A percentile compares a stretch with the other conserved stretches of the same genome.
Conservation (phyloP, 2,797 vertebrate species). For the Lacerta viridis region DNA sequence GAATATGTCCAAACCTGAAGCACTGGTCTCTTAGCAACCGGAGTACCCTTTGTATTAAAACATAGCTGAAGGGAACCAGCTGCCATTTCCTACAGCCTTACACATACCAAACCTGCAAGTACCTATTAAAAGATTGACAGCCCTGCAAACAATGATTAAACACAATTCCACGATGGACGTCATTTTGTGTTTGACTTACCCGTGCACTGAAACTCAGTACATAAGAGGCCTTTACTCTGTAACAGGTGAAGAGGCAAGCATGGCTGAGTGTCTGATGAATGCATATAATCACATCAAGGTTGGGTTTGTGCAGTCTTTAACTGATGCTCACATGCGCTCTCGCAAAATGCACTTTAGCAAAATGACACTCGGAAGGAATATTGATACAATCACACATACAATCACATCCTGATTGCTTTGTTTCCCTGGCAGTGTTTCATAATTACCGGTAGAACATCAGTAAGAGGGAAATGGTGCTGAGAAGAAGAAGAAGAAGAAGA, state of each 20-base stretch:
- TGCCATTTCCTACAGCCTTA: constrained; percentile 50
- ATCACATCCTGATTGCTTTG: no score
- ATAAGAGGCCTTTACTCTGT: neutral
- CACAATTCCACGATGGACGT: neutral
- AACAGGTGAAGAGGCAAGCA: neutral
- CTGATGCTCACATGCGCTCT: neutral
- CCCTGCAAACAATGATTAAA: neutral
- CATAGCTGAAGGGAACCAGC: constrained; percentile 57
- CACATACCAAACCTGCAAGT: constrained; percentile 59
- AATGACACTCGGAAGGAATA: neutral
- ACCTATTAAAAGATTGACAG: constrained; percentile 48
- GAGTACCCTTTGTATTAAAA: constrained; percentile 73
- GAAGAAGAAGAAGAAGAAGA: neutral
- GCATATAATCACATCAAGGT: neutral
- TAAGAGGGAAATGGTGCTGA: neutral
- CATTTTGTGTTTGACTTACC: neutral
- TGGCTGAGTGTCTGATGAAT: no score
- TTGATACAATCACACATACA: neutral
- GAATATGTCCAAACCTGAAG: constrained; percentile 74
- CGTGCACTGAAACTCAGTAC: neutral
- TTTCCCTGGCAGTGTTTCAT: no score
- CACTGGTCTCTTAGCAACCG: constrained; percentile 77
- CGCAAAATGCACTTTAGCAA: neutral
- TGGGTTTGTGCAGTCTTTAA: neutral
- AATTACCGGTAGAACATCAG: neutral